phyloP scores from a whole-genome alignment of 2,888 invertebrate genomes.

The Oligia latruncula region DNA sequence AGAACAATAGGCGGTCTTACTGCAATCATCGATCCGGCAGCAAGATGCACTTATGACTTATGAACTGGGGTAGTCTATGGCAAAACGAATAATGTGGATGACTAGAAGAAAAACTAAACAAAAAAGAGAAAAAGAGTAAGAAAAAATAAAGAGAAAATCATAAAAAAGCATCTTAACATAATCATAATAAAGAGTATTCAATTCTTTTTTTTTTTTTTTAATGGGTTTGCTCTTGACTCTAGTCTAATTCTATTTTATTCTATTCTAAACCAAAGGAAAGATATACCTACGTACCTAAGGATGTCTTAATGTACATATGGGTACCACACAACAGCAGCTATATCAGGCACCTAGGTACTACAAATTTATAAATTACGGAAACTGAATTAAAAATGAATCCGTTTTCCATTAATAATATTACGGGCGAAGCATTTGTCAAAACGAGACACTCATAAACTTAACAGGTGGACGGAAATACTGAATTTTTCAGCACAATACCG shows the following conservation, averaged over 20 bases:
- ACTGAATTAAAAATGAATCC: slow-evolving; percentile 43
- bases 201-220: too few relatives aligned
- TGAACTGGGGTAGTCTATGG: too few relatives aligned
- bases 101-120: background rate
- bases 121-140: too few relatives aligned
- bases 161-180: too few relatives aligned
- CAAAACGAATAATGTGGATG: background rate
- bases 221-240: too few relatives aligned
- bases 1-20: background rate
- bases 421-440: slow-evolving; percentile 46
- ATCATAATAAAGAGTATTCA: too few relatives aligned
- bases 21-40: background rate
- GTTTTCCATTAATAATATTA: slow-evolving; percentile 55
- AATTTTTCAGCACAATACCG: slow-evolving; percentile 55
- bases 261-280: background rate
- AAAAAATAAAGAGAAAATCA: too few relatives aligned
- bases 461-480: slow-evolving; percentile 59
- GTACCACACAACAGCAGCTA: background rate
- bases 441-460: slow-evolving; percentile 58
- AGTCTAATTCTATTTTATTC: too few relatives aligned
- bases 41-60: background rate
- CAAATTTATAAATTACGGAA: slow-evolving; percentile 8
- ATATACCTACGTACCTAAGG: background rate
- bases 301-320: background rate
- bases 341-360: background rate